Conservation (phyloP, 2,888 invertebrate genomes). For the Allacma fusca region DNA sequence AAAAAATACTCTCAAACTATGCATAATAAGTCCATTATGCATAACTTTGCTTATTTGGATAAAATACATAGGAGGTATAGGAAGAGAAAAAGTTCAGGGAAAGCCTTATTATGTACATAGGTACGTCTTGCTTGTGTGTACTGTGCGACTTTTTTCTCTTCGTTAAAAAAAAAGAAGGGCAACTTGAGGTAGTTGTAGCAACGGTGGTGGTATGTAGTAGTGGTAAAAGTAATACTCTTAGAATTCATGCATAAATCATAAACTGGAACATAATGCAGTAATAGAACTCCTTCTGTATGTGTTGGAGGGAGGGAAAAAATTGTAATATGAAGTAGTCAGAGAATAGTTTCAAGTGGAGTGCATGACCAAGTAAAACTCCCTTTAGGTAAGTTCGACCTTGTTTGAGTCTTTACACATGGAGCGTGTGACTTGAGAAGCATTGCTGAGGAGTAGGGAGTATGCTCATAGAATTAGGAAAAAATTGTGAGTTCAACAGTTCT, state of each 20-base stretch:
- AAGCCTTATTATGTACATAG: not conserved
- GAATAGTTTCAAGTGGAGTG: not conserved
- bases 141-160: too few relatives aligned
- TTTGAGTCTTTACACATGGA: too few relatives aligned
- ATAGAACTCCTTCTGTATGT: not conserved
- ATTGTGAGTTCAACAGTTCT: conserved; percentile 4
- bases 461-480: not conserved
- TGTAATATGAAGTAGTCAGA: not conserved
- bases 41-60: not conserved
- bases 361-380: not conserved
- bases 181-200: not conserved
- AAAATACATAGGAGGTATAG: not conserved
- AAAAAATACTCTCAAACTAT: not conserved
- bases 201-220: not conserved
- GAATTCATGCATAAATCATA: conserved; percentile 24
- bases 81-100: not conserved
- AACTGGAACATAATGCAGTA: conserved; percentile 22
- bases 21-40: conserved; percentile 2
- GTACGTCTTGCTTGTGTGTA: not conserved
- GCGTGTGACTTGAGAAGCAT: not conserved
- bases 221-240: conserved; percentile 10
- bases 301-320: not conserved
- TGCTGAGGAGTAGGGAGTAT: not conserved
- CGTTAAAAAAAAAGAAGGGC: not conserved
- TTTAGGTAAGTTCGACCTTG: not conserved